Percentiles rank a stretch among this genome's conserved stretches.
phyloP scores from a whole-genome alignment of 2,113 vertebrate genomes.

The Kobus ellipsiprymnus region DNA sequence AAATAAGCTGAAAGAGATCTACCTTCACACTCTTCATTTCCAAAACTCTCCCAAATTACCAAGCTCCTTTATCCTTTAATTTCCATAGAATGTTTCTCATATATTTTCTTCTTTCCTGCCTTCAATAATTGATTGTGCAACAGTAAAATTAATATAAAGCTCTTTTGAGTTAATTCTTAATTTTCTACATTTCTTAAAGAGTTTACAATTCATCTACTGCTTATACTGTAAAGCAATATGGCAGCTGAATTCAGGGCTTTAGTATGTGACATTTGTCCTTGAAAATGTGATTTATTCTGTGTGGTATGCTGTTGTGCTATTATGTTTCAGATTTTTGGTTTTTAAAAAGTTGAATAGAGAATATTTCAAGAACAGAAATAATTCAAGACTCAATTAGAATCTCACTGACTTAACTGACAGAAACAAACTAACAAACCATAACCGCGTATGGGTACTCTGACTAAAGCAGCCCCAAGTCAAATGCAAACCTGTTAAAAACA shows the following conservation, averaged over 20 bases:
- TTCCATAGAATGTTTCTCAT: neutral
- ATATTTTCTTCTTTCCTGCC: neutral
- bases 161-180: conserved; percentile 16
- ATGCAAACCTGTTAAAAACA: neutral
- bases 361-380: neutral
- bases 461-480: neutral
- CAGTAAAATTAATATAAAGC: neutral
- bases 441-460: neutral
- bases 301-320: neutral
- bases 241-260: neutral
- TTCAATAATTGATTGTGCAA: neutral
- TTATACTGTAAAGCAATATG: neutral
- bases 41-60: neutral
- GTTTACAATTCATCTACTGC: neutral
- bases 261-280: neutral
- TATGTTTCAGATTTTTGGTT: neutral
- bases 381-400: conserved; percentile 31
- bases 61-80: neutral
- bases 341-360: neutral
- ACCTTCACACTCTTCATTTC: neutral
- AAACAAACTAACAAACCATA: neutral
- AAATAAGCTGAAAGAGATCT: neutral
- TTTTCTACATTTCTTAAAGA: neutral
- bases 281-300: conserved; percentile 1
- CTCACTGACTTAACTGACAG: neutral